These are phyloP conservation scores for Nebria ingens DNA, from an alignment of 1,140 invertebrate species.

Conservation along the genomic window DNA sequence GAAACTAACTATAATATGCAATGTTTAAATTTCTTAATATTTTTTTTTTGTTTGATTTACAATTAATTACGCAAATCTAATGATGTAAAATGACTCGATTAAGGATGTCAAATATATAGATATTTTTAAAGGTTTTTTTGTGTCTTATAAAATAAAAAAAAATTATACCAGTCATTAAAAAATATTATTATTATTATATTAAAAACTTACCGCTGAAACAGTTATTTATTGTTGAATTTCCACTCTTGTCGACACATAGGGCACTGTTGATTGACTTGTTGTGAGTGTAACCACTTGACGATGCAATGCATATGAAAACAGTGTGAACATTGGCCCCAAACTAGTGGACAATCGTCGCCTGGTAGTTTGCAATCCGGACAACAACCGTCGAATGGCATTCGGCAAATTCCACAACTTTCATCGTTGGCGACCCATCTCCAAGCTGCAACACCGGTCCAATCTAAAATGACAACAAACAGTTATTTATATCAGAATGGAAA, in stretches of 20 bases:
- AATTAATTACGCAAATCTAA: too few species aligned
- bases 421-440: conserved; percentile 99
- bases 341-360: conserved; percentile 96
- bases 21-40: too few species aligned
- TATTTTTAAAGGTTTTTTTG: too few species aligned
- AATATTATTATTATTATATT: neutral
- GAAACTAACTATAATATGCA: too few species aligned
- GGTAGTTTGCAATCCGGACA: conserved; percentile 98
- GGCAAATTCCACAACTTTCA: conserved; percentile 98
- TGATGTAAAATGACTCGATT: too few species aligned
- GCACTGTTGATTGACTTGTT: conserved; percentile 90
- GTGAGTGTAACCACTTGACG: conserved; percentile 97
- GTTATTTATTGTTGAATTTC: conserved; percentile 82
- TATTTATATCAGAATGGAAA: too few species aligned
- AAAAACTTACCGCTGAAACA: neutral
- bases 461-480: conserved; percentile 36
- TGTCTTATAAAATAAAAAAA: too few species aligned
- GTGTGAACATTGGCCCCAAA: conserved; percentile 97
- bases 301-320: conserved; percentile 99
- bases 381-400: conserved; percentile 97
- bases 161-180: too few species aligned
- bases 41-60: too few species aligned
- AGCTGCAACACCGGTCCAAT: conserved; percentile 90
- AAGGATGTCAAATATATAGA: too few species aligned
- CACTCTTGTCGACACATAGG: conserved; percentile 99